These are phyloP conservation scores for Stictocephala bisonia DNA, from an alignment of 2,888 invertebrate species.

Conservation along the genomic window DNA sequence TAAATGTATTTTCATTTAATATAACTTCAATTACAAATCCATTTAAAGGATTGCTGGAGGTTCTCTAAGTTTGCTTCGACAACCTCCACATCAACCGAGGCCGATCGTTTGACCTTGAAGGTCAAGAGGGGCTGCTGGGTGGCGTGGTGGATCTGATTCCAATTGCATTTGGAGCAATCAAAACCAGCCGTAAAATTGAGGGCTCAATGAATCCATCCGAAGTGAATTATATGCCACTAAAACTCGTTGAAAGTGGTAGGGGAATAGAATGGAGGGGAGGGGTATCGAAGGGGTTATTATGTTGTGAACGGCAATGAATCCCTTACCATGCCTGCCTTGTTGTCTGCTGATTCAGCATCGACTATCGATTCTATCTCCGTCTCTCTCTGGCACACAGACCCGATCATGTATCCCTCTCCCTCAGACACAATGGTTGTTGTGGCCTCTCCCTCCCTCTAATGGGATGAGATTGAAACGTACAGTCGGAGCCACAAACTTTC, in stretches of 20 bases:
- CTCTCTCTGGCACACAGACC: not conserved
- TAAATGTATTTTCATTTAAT: too few relatives aligned
- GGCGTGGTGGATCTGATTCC: not conserved
- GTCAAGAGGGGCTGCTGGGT: too few relatives aligned
- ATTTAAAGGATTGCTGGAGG: too few relatives aligned
- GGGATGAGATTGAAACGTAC: constrained; percentile 35
- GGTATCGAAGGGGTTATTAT: constrained; percentile 9
- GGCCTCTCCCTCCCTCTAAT: not conserved
- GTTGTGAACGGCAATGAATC: constrained; percentile 30
- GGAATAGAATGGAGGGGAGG: not conserved
- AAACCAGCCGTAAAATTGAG: constrained; percentile 30
- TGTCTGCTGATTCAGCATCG: constrained; percentile 19
- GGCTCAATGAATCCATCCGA: constrained; percentile 18
- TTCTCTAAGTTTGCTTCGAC: too few relatives aligned
- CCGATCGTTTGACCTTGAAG: too few relatives aligned
- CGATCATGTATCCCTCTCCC: not conserved
- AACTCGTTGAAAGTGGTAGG: constrained; percentile 10
- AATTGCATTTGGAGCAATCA: constrained; percentile 14
- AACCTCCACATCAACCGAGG: too few relatives aligned
- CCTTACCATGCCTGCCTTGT: constrained; percentile 31
- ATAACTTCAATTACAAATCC: too few relatives aligned
- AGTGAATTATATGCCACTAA: constrained; percentile 21
- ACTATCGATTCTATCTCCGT: constrained; percentile 25
- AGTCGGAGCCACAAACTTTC: constrained; percentile 32
- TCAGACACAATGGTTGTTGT: not conserved